Percentiles rank a stretch among this genome's conserved stretches.
Conservation (phyloP, 1,140 invertebrate species). For the Drosophila lacteicornis region DNA sequence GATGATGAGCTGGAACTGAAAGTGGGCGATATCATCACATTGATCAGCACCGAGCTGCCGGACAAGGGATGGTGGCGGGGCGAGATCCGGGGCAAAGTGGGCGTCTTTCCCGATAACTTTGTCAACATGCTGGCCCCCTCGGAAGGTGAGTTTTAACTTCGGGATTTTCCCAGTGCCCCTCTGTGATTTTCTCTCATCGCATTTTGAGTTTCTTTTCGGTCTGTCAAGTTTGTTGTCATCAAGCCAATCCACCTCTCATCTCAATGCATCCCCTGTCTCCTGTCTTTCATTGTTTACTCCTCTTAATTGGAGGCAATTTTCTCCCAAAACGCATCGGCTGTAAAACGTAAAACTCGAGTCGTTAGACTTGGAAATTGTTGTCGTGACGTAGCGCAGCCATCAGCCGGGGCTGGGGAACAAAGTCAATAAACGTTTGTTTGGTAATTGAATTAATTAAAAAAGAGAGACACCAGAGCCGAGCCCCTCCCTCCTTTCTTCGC, state of each 20-base stretch:
- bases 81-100: slow-evolving; percentile 94
- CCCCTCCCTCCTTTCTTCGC: neutral
- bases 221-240: slow-evolving; percentile 62
- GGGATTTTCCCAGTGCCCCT: slow-evolving; percentile 2
- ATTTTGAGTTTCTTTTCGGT: slow-evolving; percentile 60
- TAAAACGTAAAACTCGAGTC: slow-evolving; percentile 41
- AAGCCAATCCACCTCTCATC: slow-evolving; percentile 34
- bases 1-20: slow-evolving; percentile 96
- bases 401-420: slow-evolving; percentile 41
- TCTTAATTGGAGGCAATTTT: slow-evolving; percentile 65
- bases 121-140: slow-evolving; percentile 88
- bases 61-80: slow-evolving; percentile 99
- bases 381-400: slow-evolving; percentile 45
- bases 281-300: slow-evolving; percentile 5
- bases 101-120: slow-evolving; percentile 99
- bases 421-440: slow-evolving; percentile 67
- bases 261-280: slow-evolving; percentile 32
- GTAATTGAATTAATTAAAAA: slow-evolving; percentile 75
- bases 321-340: slow-evolving; percentile 39
- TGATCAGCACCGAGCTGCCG: slow-evolving; percentile 94
- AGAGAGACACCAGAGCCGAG: slow-evolving; percentile 19
- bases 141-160: slow-evolving; percentile 81
- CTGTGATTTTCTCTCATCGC: slow-evolving; percentile 4
- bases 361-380: slow-evolving; percentile 38
- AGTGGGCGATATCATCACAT: slow-evolving; percentile 95